A percentile compares a stretch with the other conserved stretches of the same genome.
phyloP scores from a whole-genome alignment of 1,140 invertebrate genomes.

The Drosophila serrata region DNA sequence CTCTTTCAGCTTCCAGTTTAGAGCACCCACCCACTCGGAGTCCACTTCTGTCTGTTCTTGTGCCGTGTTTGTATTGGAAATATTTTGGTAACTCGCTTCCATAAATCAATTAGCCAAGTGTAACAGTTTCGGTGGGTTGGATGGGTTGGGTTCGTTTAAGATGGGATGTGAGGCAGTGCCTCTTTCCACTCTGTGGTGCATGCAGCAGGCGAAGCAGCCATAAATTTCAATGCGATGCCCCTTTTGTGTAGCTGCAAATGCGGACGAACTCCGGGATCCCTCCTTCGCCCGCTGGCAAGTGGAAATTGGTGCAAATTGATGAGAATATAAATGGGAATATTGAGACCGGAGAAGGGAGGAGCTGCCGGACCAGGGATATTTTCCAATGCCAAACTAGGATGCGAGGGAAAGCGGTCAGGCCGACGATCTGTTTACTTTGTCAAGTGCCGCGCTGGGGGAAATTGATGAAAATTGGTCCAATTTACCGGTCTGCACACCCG shows the following conservation, averaged over 20 bases:
- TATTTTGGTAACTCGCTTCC: constrained; percentile 49
- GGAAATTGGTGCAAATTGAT: constrained; percentile 53
- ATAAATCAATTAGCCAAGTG: constrained; percentile 76
- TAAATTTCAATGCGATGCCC: constrained; percentile 66
- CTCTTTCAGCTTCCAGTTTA: background rate
- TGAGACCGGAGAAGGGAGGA: constrained; percentile 22
- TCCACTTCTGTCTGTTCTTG: constrained; percentile 24
- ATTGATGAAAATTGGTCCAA: constrained; percentile 43
- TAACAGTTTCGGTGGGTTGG: constrained; percentile 59
- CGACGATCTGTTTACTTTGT: constrained; percentile 41
- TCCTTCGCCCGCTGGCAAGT: constrained; percentile 12
- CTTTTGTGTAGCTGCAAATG: constrained; percentile 73
- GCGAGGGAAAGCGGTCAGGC: constrained; percentile 11
- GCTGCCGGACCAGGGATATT: constrained; percentile 2
- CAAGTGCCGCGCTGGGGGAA: constrained; percentile 36
- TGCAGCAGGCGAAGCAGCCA: constrained; percentile 53
- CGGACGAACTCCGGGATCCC: constrained; percentile 17
- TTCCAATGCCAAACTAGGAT: constrained; percentile 1
- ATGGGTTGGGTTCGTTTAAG: constrained; percentile 29
- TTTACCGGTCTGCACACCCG: constrained; percentile 53
- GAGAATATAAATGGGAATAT: constrained; percentile 48
- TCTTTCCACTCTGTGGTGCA: constrained; percentile 21
- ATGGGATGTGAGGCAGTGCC: constrained; percentile 1
- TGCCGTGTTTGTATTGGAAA: constrained; percentile 41
- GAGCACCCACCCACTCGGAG: constrained; percentile 55